These are phyloP conservation scores for Gnatocerus cornutus DNA, from an alignment of 2,888 invertebrate species.

Conservation along the genomic window DNA sequence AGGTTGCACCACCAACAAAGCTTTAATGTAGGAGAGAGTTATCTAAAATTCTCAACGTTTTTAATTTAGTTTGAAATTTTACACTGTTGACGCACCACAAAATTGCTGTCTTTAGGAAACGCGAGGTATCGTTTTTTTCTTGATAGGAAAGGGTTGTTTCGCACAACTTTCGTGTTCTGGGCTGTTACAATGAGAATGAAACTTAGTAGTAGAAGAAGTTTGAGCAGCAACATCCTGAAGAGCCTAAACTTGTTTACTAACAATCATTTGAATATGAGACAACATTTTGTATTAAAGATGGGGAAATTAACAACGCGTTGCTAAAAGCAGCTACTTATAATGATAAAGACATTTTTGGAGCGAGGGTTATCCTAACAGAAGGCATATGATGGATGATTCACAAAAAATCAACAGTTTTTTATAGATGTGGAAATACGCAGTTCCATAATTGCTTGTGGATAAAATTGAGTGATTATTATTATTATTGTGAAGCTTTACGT, in stretches of 20 bases:
- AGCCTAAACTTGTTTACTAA: too few relatives aligned
- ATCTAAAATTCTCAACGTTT: conserved; percentile 68
- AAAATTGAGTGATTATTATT: too few relatives aligned
- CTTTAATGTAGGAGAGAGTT: conserved; percentile 75
- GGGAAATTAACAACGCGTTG: background rate
- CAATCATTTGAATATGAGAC: too few relatives aligned
- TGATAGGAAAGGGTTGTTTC: conserved; percentile 61
- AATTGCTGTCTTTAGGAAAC: conserved; percentile 72
- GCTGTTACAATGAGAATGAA: background rate
- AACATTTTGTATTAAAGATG: background rate
- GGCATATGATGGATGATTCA: background rate
- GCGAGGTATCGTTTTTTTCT: conserved; percentile 72
- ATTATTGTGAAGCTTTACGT: too few relatives aligned
- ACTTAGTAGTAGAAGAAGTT: background rate
- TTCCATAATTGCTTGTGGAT: too few relatives aligned
- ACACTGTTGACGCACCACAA: conserved; percentile 61
- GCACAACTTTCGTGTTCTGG: conserved; percentile 50
- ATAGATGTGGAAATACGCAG: too few relatives aligned
- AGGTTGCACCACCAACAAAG: conserved; percentile 74
- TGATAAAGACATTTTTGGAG: background rate
- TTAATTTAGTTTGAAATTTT: conserved; percentile 4
- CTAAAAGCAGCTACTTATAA: background rate
- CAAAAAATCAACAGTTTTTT: background rate
- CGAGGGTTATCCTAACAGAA: background rate
- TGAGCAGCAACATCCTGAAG: background rate